Conservation (phyloP, 2,113 vertebrate species). For the Pionites leucogaster region DNA sequence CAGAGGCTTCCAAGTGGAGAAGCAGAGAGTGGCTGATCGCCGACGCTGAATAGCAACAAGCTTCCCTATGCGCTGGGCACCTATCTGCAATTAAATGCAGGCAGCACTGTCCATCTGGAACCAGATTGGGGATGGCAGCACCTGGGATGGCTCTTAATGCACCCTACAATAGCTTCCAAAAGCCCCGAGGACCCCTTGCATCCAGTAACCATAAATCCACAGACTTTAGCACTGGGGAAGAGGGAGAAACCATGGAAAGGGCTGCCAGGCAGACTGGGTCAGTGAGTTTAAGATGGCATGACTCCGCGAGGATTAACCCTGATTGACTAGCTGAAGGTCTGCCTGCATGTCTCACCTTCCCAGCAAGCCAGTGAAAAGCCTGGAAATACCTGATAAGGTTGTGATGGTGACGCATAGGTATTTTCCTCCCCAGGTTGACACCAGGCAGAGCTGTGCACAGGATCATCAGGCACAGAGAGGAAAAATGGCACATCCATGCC, state of each 20-base stretch:
- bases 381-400: background rate
- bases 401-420: background rate
- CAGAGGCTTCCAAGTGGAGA: background rate
- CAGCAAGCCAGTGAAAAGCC: background rate
- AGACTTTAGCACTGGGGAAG: accelerated
- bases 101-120: background rate
- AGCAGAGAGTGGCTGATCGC: background rate
- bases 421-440: background rate
- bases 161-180: background rate
- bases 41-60: background rate
- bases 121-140: background rate
- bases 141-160: background rate
- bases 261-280: background rate
- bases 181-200: accelerated
- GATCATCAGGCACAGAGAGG: background rate
- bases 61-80: background rate
- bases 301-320: too few relatives aligned
- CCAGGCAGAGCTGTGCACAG: background rate
- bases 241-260: background rate
- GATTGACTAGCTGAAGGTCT: background rate
- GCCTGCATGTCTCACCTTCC: accelerated
- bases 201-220: background rate
- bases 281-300: background rate
- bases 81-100: background rate
- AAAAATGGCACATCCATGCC: background rate